Percentiles rank a stretch among this genome's conserved stretches.
phyloP scores from a whole-genome alignment of 2,113 vertebrate species.

The Calonectris borealis region DNA sequence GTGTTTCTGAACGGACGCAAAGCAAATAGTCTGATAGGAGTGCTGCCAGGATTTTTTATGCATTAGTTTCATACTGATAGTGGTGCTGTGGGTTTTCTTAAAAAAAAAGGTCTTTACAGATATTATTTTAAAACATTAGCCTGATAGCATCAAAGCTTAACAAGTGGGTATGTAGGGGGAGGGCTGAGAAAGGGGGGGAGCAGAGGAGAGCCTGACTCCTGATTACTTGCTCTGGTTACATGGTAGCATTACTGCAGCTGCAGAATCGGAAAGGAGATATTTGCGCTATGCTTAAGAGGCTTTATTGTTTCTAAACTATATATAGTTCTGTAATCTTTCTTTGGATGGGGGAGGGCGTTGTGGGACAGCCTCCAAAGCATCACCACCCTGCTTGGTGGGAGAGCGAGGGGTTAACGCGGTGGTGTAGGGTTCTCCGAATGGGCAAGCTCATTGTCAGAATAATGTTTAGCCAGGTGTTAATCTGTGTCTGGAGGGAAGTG shows the following conservation, averaged over 20 bases:
- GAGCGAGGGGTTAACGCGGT: constrained; percentile 52
- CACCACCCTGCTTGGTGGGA: neutral
- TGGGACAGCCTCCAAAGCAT: neutral
- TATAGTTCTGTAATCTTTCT: constrained; percentile 59
- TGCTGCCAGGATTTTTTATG: neutral
- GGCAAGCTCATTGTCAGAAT: constrained; percentile 69
- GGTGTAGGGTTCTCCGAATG: neutral
- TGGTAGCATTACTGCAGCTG: neutral
- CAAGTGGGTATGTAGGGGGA: neutral
- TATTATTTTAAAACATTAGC: neutral
- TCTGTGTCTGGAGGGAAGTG: constrained; percentile 71
- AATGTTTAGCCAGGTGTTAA: constrained; percentile 84
- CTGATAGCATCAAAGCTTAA: neutral
- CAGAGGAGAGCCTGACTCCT: neutral
- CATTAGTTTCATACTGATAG: neutral
- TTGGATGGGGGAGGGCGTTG: neutral
- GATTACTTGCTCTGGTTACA: neutral
- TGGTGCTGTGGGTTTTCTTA: neutral
- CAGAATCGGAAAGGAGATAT: constrained; percentile 3
- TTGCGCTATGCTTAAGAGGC: constrained; percentile 53
- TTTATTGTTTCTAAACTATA: constrained; percentile 65
- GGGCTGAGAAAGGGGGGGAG: neutral
- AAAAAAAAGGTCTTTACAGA: neutral
- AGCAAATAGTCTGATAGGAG: neutral
- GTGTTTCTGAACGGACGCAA: neutral